Conservation (phyloP, 2,113 vertebrate species). For the Neoarius graeffei region DNA sequence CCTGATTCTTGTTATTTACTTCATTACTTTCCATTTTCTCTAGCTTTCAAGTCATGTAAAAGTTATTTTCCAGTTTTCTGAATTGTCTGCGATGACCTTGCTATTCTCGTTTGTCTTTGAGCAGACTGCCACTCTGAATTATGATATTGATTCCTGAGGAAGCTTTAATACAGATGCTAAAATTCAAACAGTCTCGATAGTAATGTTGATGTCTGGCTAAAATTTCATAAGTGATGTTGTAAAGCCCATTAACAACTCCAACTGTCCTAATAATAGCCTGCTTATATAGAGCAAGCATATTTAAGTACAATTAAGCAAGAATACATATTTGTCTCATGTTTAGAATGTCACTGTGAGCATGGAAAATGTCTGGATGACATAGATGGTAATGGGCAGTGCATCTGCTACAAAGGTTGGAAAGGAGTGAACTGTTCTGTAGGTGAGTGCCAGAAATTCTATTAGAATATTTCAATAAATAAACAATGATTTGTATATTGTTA, state of each 20-base stretch:
- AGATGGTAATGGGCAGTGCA: slow-evolving; percentile 81
- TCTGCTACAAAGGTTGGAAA: slow-evolving; percentile 87
- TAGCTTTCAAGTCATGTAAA: background rate
- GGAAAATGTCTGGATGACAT: slow-evolving; percentile 89
- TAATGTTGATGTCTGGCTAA: background rate
- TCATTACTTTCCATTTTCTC: background rate
- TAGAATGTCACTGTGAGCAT: slow-evolving; percentile 83
- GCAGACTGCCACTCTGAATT: background rate
- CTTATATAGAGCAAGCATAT: background rate
- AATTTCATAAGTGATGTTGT: background rate
- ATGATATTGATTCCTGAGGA: background rate
- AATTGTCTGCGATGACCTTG: background rate
- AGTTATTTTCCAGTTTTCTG: background rate
- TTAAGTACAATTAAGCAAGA: background rate
- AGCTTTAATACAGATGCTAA: background rate
- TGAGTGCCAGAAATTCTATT: slow-evolving; percentile 60
- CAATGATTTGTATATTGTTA: background rate
- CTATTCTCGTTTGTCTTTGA: background rate
- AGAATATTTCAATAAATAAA: background rate
- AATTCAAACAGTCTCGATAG: background rate
- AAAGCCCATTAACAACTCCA: background rate
- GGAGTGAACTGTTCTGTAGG: slow-evolving; percentile 80
- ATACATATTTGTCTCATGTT: slow-evolving; percentile 1
- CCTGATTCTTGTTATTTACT: background rate
- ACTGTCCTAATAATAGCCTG: background rate